phyloP scores from a whole-genome alignment of 2,113 vertebrate genomes.

The Butorides virescens region DNA sequence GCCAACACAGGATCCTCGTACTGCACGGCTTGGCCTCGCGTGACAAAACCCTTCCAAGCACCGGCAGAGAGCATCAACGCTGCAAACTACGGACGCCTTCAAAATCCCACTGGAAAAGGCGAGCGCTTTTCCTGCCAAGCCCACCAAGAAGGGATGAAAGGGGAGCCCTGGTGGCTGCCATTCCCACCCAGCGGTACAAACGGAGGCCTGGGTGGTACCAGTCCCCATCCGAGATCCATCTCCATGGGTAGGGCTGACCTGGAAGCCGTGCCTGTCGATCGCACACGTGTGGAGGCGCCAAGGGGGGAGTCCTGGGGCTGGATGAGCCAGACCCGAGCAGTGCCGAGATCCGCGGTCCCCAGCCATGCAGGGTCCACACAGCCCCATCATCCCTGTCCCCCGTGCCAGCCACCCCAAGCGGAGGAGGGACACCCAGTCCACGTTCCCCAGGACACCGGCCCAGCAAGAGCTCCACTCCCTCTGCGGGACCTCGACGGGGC shows the following conservation, averaged over 20 bases:
- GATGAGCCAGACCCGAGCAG: neutral
- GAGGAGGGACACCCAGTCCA: neutral
- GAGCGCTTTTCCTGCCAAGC: conserved; percentile 20
- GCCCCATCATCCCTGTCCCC: neutral
- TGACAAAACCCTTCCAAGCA: conserved; percentile 39
- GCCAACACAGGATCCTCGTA: conserved; percentile 7
- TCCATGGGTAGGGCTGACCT: neutral
- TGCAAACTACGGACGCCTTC: neutral
- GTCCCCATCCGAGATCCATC: neutral
- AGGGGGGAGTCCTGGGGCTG: neutral
- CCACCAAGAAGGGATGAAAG: conserved; percentile 59
- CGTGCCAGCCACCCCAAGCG: neutral
- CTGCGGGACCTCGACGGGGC: fast-evolving
- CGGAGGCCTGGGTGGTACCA: neutral
- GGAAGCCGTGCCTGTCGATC: neutral
- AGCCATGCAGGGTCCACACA: neutral
- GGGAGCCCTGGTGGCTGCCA: neutral
- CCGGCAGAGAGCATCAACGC: conserved; percentile 38
- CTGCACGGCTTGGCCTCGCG: neutral
- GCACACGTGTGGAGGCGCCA: fast-evolving
- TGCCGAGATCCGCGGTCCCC: fast-evolving
- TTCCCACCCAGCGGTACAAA: neutral
- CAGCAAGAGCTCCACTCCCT: neutral
- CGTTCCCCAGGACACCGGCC: fast-evolving
- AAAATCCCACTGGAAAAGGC: conserved; percentile 36